Base-by-base conservation (phyloP, 2,113 vertebrate genomes). In the Myrmecophaga tridactyla region DNA sequence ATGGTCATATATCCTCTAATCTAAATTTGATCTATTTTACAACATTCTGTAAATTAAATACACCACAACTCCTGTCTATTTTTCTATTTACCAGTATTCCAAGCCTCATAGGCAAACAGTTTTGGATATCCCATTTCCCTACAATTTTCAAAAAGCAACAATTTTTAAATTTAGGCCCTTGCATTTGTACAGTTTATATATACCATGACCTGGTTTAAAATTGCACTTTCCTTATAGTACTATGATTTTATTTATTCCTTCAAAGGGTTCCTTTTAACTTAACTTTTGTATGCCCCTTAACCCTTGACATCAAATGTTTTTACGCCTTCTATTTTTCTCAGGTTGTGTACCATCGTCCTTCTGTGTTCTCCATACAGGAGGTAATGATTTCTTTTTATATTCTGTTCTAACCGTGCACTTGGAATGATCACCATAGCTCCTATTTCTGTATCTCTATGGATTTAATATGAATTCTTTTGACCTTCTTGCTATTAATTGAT, bases 191-290 rank as follows among this genome's bases (percentile, higher is more conserved):
- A 58, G 56, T 18, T 58, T 58, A 58, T 58, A 21, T 58, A 58
- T 23, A 58, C 20, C 56, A 58, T 58, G 56, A 58, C 56, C 56
- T 21, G 21, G 56, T 6, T 58, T 56, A 23, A 58, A 58, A 58
- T 18, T 58, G 56, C 21, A 21, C 56, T 58, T 23, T 58, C 56
- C 21, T 58, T 58, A 58, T 8, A 58, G 7, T 21, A 58, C 56
- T 91, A 75, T 78, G 86, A 92, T 78, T 91, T 92, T 70, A 8
- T 53, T 51, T 67, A 60, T 27, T 73, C 4, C 39, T 90, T 77
- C 48, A 67, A 92, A 89, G 4, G 39, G 80, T 94, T 94, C 21
- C 58, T 94, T 92, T 70, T 39, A 78, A 67, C 34, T 51, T 67
- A n/a, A 3, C 60, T 25, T 72, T 77, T 18, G 51, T 53, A 14